phyloP scores from a whole-genome alignment of 2,888 invertebrate genomes.

The Drosophila anomelani region DNA sequence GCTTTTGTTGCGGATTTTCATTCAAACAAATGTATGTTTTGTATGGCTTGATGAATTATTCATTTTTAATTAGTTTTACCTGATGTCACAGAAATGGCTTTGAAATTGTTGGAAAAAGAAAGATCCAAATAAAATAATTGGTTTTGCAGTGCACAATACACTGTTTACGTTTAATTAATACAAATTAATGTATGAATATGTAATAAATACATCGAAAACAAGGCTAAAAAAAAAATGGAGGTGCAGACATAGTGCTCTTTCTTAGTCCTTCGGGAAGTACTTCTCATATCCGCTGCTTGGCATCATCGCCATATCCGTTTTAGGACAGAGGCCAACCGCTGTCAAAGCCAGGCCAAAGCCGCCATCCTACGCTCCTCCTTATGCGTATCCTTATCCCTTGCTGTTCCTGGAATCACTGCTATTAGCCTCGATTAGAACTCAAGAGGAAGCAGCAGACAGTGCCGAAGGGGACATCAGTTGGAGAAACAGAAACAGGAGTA shows the following conservation, averaged over 20 bases:
- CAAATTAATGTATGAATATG: not conserved
- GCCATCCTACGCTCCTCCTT: not conserved
- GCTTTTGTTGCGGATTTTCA: slow-evolving; percentile 30
- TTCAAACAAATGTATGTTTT: slow-evolving; percentile 7
- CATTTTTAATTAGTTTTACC: slow-evolving; percentile 5
- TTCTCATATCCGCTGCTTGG: slow-evolving; percentile 82
- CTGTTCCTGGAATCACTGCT: slow-evolving; percentile 22
- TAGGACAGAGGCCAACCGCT: slow-evolving; percentile 45
- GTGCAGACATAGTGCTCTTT: no score
- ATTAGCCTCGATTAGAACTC: slow-evolving; percentile 57
- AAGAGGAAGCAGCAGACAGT: slow-evolving; percentile 39
- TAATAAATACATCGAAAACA: not conserved
- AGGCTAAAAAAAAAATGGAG: no score
- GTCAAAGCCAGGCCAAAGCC: slow-evolving; percentile 45
- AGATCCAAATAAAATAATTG: not conserved
- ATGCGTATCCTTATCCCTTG: not conserved
- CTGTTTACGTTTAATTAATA: not conserved
- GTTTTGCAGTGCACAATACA: not conserved
- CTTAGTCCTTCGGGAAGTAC: slow-evolving; percentile 45
- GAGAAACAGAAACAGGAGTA: not conserved
- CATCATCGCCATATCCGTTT: slow-evolving; percentile 82
- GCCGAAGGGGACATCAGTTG: slow-evolving; percentile 35
- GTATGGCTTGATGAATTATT: not conserved
- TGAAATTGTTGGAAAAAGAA: not conserved
- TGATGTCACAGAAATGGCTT: not conserved